phyloP scores from a whole-genome alignment of 2,888 invertebrate genomes.

The Ommatoiulus sabulosus region DNA sequence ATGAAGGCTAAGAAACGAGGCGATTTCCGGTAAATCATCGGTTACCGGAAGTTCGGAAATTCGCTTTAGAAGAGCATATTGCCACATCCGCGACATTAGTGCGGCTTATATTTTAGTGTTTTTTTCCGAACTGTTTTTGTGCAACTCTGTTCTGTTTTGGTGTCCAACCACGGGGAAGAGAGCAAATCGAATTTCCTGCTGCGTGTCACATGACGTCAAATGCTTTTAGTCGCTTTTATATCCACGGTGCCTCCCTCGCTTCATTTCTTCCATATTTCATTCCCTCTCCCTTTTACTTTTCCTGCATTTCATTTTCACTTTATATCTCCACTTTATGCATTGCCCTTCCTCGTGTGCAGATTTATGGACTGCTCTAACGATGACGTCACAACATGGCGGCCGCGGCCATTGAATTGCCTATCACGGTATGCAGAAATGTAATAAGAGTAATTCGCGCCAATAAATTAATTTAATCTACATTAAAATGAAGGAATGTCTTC shows the following conservation, averaged over 20 bases:
- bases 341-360: not conserved
- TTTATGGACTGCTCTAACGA: constrained; percentile 7
- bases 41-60: not conserved
- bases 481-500: too few species aligned
- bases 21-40: too few species aligned
- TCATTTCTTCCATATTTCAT: constrained; percentile 25
- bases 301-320: constrained; percentile 27
- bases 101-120: not conserved
- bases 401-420: too few species aligned
- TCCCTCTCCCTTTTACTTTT: constrained; percentile 16
- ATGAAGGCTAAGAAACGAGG: too few species aligned
- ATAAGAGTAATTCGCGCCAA: too few species aligned
- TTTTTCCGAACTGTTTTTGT: not conserved
- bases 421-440: too few species aligned
- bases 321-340: not conserved
- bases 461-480: too few species aligned
- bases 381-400: not conserved
- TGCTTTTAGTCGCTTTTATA: constrained; percentile 49
- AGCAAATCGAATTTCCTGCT: constrained; percentile 49
- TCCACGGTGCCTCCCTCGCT: constrained; percentile 13
- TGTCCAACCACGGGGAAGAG: constrained; percentile 26
- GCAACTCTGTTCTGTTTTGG: not conserved
- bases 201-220: constrained; percentile 43
- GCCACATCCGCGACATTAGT: not conserved
- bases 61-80: not conserved